Evolutionary conservation across 2,797 vertebrate genomes (phyloP), one percentile per base, ranked within the genome.

Genomic region (Diplodus puntazzo): DNA sequence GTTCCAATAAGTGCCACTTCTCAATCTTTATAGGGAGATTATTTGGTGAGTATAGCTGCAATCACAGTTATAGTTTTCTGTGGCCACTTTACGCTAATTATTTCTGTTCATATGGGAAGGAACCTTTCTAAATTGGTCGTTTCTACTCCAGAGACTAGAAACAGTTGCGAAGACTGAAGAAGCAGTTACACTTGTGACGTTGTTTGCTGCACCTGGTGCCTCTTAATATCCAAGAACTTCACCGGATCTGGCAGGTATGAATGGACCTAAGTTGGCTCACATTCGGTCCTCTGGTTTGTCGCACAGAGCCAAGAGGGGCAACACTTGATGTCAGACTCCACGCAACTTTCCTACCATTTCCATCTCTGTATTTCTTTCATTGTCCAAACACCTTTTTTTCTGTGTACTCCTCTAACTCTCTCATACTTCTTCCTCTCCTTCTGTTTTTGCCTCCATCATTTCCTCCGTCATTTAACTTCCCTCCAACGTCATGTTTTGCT

Each of bases 401-500:
- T 23, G n/a, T 4, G 11, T 65, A n/a, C 45, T 48, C 11, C 43
- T 55, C 18, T 21, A 45, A 27, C 34, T 18, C 25, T 39, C 21
- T 12, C 42, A 18, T 30, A 10, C 30, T 42, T 11, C 59, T 13
- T 30, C 59, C 2, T 72, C 62, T 11, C 13, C 18, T 54, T 42
- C 6, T 25, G n/a, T 23, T 14, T 20, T 12, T 27, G 45, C 7
- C 11, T 63, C 18, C 21, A 9, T 52, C n/a, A 12, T 52, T 21
- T 52, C n/a, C 45, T 46, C 16, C 45, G 1, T 23, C 64, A 39
- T 39, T 39, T 17, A 5, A 21, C n/a, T 61, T 68, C 20, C 4
- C 42, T 57, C 42, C 67, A 45, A 34, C 10, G 14, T 58, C 45
- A 66, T 65, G 60, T 53, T 58, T 58, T 14, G 18, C 52, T 64